phyloP scores from a whole-genome alignment of 2,888 invertebrate genomes.

The Norana najaformis region DNA sequence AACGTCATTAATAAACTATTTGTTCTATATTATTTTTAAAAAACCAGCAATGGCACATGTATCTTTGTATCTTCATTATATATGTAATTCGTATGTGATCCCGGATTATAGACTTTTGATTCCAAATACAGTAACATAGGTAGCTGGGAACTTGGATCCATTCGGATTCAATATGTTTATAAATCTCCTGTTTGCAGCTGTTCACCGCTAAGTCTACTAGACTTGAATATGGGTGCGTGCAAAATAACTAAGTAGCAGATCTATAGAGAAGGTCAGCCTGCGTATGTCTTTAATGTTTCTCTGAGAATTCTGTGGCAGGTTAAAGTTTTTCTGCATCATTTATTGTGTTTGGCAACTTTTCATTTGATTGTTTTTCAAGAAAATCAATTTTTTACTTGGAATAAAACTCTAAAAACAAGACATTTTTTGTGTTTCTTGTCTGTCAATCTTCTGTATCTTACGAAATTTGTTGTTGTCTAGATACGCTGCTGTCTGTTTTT shows the following conservation, averaged over 20 bases:
- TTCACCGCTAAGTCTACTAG: not conserved
- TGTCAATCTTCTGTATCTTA: no score
- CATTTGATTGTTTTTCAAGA: not conserved
- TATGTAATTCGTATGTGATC: not conserved
- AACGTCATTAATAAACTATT: no score
- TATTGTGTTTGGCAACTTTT: not conserved
- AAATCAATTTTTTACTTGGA: not conserved
- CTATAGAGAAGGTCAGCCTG: not conserved
- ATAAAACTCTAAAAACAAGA: not conserved
- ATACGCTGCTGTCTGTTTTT: constrained; percentile 13
- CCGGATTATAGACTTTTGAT: no score
- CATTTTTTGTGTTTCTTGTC: not conserved
- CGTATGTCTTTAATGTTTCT: not conserved
- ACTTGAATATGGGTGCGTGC: not conserved
- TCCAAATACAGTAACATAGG: not conserved
- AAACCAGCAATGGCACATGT: no score
- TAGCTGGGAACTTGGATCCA: not conserved
- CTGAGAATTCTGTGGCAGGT: not conserved
- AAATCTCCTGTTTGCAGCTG: not conserved
- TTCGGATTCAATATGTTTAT: not conserved
- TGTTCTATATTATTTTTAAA: no score
- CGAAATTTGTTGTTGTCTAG: no score
- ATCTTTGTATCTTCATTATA: not conserved
- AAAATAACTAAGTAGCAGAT: no score
- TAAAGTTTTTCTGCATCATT: not conserved